Evolutionary conservation across 2,888 invertebrate species (phyloP), one percentile per base, ranked within the genome.

Genomic region (Rotaria socialis): DNA sequence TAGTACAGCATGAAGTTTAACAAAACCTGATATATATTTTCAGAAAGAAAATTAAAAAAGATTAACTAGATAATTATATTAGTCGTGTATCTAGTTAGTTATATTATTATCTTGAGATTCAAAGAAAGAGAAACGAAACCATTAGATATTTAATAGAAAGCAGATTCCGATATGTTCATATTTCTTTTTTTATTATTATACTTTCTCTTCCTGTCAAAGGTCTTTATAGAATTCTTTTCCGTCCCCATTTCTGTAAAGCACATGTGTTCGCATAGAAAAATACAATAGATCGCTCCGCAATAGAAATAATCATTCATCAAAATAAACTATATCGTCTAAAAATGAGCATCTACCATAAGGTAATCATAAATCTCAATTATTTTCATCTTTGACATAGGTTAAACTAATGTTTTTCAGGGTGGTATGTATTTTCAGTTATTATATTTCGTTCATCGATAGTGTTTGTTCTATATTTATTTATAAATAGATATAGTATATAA

Each of bases 141-240:
- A 35, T 67, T 67, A 35, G 67, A 27, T 67, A 27, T 35, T 67
- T 35, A 35, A 16, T 5, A 67, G 5, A 0, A 27, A 67, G 41
- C 35, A 35, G 35, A 67, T 67, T 67, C 67, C 67, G 67, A 67
- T 35, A 67, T 35, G 14, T 67, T 35, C 35, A 19, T 35, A 67
- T 67, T 35, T 67, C 35, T 35, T 35, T 35, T 2, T 35, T 67
- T 67, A 35, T 67, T 67, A 35, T 67, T 35, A 41, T 27, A 35
- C 67, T 67, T 67, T 67, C 35, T 67, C 67, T 67, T 67, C 6
- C 67, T 67, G 67, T 67, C 67, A 67, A 67, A 35, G 35, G 35
- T 35, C 67, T 35, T 35, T 67, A 67, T 67, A 67, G 67, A 35
- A 67, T 35, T 67, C 35, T 67, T 35, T 67, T 67, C 19, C 35